phyloP scores from a whole-genome alignment of 1,140 invertebrate species.

The Anastrepha ludens region DNA sequence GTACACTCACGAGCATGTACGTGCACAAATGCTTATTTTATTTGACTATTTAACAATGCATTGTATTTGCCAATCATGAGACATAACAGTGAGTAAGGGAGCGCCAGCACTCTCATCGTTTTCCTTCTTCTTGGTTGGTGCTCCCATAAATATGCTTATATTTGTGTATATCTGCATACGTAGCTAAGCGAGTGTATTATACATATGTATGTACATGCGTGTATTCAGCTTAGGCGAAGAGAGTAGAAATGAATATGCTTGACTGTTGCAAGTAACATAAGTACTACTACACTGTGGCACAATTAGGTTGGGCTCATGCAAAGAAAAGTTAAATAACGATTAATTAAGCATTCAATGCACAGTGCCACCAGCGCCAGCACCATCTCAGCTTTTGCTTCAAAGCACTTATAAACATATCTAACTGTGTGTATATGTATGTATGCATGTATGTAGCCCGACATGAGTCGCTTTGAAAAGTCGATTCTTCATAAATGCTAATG shows the following conservation, averaged over 20 bases:
- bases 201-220: not conserved
- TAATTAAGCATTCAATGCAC: slow-evolving; percentile 37
- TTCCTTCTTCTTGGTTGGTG: too few relatives aligned
- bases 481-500: slow-evolving; percentile 11
- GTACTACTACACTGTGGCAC: not conserved
- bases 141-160: too few relatives aligned
- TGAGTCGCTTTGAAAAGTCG: not conserved
- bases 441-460: not conserved
- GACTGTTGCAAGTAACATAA: too few relatives aligned
- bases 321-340: slow-evolving; percentile 24
- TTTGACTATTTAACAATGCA: not conserved
- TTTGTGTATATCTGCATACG: too few relatives aligned
- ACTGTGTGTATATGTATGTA: not conserved
- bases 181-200: not conserved
- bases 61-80: not conserved
- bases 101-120: too few relatives aligned
- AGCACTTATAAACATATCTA: not conserved
- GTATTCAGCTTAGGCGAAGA: not conserved
- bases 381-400: not conserved
- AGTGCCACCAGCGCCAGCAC: not conserved
- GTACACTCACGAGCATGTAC: not conserved
- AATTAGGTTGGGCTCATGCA: not conserved
- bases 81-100: not conserved
- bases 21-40: not conserved
- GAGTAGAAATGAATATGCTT: too few relatives aligned